A percentile compares a stretch with the other conserved stretches of the same genome.
Conservation (phyloP, 2,888 invertebrate genomes). For the Venustoraphidia nigricollis region DNA sequence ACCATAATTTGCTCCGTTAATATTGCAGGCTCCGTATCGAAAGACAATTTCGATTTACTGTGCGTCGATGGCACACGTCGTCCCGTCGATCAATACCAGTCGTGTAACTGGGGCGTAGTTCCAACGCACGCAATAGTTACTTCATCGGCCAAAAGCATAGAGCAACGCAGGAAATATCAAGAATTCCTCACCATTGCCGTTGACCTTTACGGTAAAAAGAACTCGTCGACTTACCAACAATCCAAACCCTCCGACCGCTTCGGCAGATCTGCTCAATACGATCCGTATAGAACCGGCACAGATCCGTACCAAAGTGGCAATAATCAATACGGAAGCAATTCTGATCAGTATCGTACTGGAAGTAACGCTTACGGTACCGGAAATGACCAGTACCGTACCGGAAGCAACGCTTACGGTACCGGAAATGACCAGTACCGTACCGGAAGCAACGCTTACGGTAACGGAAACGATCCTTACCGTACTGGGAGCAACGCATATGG, state of each 20-base stretch:
- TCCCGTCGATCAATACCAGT: constrained; percentile 48
- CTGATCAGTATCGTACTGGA: constrained; percentile 7
- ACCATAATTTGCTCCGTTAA: constrained; percentile 8
- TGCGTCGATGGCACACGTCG: constrained; percentile 65
- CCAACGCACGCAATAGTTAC: constrained; percentile 75
- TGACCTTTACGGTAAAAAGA: constrained; percentile 32
- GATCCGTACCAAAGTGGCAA: constrained; percentile 2
- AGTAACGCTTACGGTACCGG: constrained; percentile 7
- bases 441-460: background rate
- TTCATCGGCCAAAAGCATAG: constrained; percentile 55
- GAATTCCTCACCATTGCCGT: constrained; percentile 45
- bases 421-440: constrained; percentile 8
- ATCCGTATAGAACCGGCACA: constrained; percentile 7
- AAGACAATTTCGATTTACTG: constrained; percentile 61
- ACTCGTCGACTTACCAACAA: background rate
- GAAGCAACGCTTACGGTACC: constrained; percentile 9
- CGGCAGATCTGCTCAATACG: constrained; percentile 10
- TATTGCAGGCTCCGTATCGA: constrained; percentile 40
- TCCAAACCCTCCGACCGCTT: background rate
- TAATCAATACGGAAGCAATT: constrained; percentile 10
- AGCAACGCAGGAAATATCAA: constrained; percentile 44
- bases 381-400: constrained; percentile 5
- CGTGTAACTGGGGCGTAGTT: constrained; percentile 75
- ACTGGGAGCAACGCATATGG: too few relatives aligned
- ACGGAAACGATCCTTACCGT: too few relatives aligned